These are phyloP conservation scores for Choloepus hoffmanni DNA, from an alignment of 2,113 vertebrate species.

Conservation along the genomic window DNA sequence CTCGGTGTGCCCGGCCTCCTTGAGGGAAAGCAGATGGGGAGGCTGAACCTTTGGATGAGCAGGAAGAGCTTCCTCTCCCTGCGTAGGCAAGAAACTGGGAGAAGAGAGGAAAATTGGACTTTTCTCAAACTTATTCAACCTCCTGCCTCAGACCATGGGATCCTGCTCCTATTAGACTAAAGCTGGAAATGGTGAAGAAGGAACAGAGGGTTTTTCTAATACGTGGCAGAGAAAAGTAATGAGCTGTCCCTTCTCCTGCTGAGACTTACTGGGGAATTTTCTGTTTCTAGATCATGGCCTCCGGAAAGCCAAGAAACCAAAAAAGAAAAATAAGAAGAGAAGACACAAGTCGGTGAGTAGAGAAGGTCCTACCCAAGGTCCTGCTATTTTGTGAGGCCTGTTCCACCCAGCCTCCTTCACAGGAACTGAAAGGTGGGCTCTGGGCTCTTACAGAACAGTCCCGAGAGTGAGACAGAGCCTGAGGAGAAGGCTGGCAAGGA, in stretches of 20 bases:
- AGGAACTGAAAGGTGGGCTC: constrained; percentile 64
- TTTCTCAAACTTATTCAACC: neutral
- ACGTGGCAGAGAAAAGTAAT: neutral
- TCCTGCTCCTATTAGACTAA: too few species aligned
- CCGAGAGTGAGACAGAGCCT: constrained; percentile 85
- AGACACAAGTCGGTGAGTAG: constrained; percentile 87
- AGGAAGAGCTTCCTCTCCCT: neutral
- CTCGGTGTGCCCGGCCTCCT: neutral
- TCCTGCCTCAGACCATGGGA: neutral
- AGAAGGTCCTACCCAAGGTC: neutral
- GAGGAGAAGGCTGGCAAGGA: constrained; percentile 82
- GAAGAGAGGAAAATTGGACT: neutral
- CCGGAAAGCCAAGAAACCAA: constrained; percentile 87
- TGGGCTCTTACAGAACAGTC: constrained; percentile 85
- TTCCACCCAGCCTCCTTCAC: neutral
- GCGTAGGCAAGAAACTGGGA: neutral
- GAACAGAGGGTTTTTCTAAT: neutral
- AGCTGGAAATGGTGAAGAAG: neutral
- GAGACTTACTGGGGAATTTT: constrained; percentile 20
- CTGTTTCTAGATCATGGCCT: constrained; percentile 84
- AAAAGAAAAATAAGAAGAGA: constrained; percentile 89
- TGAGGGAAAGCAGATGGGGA: neutral
- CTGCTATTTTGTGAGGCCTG: constrained; percentile 7
- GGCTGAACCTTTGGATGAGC: neutral
- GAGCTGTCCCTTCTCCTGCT: neutral